Evolutionary conservation across 2,113 vertebrate species (phyloP).

Genomic region (Apus apus): DNA sequence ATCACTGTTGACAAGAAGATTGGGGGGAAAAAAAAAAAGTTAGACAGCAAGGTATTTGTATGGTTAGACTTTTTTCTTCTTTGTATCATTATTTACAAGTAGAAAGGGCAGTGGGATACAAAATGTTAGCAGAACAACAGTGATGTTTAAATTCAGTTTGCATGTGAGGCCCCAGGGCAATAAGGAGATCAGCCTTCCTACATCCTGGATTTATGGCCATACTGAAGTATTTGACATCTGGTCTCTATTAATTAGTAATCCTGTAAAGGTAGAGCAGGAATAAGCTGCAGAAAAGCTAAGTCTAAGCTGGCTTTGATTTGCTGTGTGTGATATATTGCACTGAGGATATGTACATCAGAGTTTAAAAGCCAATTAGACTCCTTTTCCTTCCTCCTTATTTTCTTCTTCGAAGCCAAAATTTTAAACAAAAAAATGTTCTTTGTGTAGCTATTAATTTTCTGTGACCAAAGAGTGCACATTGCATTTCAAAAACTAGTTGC

Average conservation of each 20-base stretch:
- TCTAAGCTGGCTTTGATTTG: constrained; percentile 3
- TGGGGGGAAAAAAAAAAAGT: neutral
- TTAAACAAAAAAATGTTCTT: neutral
- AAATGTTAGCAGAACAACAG: neutral
- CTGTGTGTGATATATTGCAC: neutral
- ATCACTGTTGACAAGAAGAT: neutral
- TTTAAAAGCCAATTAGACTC: neutral
- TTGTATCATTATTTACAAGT: neutral
- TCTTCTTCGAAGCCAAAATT: neutral
- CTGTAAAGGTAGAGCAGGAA: neutral
- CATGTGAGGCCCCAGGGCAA: neutral
- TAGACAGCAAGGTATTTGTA: neutral
- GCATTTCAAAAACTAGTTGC: neutral
- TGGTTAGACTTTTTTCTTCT: neutral
- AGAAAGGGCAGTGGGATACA: neutral
- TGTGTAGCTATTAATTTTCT: neutral
- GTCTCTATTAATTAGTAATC: constrained; percentile 16
- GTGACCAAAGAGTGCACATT: neutral
- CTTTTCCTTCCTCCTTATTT: neutral
- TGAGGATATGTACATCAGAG: neutral
- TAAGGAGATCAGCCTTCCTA: neutral
- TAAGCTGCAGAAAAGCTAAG: neutral
- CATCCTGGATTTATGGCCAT: neutral
- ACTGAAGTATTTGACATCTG: constrained; percentile 1
- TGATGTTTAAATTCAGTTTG: neutral